phyloP scores from a whole-genome alignment of 2,888 invertebrate genomes.

The Malachius bipustulatus region DNA sequence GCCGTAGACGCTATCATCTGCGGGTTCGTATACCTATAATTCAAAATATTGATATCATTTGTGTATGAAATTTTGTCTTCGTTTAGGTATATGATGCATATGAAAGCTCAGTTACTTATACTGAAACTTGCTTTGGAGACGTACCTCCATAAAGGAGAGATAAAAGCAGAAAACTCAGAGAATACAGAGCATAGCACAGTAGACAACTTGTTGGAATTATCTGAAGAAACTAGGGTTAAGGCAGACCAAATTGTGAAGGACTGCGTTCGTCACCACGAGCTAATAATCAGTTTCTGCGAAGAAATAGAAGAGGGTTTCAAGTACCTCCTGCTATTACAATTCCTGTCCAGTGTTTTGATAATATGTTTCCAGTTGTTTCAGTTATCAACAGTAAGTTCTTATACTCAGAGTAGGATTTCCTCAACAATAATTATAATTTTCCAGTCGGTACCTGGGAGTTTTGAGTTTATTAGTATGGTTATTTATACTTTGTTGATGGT shows the following conservation, averaged over 20 bases:
- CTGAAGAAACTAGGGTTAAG: constrained; percentile 5
- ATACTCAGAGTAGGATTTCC: not conserved
- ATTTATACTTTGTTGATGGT: not conserved
- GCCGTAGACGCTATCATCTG: not conserved
- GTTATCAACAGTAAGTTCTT: constrained; percentile 14
- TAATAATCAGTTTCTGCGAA: constrained; percentile 14
- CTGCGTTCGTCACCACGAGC: constrained; percentile 14
- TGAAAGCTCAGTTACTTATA: not conserved
- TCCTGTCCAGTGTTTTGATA: constrained; percentile 15
- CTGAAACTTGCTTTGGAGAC: too few species aligned
- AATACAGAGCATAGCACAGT: too few species aligned
- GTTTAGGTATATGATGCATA: constrained; percentile 1
- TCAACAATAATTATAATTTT: not conserved
- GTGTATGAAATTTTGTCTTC: too few species aligned
- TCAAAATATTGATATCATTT: too few species aligned
- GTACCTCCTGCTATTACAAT: constrained; percentile 16
- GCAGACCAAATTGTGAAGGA: constrained; percentile 10
- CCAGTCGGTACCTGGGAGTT: not conserved
- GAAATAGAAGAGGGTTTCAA: constrained; percentile 15
- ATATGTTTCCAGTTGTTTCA: constrained; percentile 18
- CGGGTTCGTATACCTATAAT: too few species aligned
- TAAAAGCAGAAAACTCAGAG: too few species aligned
- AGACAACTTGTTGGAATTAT: too few species aligned
- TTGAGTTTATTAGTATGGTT: not conserved
- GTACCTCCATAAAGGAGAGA: too few species aligned